Conservation (phyloP, 2,113 vertebrate genomes). For the Synodontis membranacea region DNA sequence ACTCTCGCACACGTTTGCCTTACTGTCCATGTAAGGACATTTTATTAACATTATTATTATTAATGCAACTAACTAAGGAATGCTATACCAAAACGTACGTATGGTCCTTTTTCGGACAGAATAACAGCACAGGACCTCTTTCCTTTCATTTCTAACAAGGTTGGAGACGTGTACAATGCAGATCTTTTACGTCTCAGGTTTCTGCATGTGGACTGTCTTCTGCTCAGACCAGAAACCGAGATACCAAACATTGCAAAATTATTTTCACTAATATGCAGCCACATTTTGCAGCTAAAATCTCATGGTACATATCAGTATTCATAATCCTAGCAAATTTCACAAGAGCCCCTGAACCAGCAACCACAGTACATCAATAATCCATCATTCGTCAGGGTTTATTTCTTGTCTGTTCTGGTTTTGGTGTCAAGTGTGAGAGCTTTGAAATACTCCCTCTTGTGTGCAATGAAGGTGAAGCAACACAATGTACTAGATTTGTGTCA, state of each 20-base stretch:
- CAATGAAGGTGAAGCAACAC: not conserved
- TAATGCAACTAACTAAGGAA: not conserved
- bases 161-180: not conserved
- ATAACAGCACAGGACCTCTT: not conserved
- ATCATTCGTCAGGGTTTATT: not conserved
- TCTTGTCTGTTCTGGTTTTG: not conserved
- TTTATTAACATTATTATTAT: not conserved
- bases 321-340: not conserved
- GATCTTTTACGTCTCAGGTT: not conserved
- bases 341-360: not conserved
- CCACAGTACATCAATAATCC: not conserved
- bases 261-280: not conserved
- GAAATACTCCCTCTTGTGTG: constrained; percentile 10
- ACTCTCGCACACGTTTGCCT: not conserved
- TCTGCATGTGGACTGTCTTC: not conserved
- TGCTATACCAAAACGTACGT: too few relatives aligned
- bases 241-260: not conserved
- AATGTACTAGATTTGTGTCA: not conserved
- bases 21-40: not conserved
- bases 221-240: not conserved
- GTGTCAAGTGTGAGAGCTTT: not conserved
- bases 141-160: not conserved
- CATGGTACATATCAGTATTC: not conserved
- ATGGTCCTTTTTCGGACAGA: too few relatives aligned
- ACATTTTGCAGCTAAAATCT: not conserved